phyloP scores from a whole-genome alignment of 2,797 vertebrate genomes.

The Phrynocephalus vlangalii region DNA sequence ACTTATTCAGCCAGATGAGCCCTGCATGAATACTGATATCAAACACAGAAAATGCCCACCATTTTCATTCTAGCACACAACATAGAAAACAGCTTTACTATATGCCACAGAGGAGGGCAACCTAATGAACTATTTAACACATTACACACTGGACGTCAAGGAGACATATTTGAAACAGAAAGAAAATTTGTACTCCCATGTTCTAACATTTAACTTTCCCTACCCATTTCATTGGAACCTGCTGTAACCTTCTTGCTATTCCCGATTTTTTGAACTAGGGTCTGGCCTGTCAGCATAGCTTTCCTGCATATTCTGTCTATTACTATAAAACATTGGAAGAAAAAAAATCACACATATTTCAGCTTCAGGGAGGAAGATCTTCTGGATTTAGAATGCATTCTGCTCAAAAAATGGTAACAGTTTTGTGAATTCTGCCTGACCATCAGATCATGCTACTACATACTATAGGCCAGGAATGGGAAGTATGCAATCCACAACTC shows the following conservation, averaged over 20 bases:
- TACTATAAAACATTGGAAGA: neutral
- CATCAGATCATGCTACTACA: too few species aligned
- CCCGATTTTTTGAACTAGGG: neutral
- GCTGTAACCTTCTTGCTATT: neutral
- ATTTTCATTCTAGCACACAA: conserved; percentile 10
- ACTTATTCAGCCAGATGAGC: conserved; percentile 51
- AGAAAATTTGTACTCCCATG: neutral
- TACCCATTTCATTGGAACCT: neutral
- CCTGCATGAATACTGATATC: conserved; percentile 56
- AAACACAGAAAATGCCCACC: conserved; percentile 46
- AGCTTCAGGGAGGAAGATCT: neutral
- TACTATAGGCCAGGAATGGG: too few species aligned
- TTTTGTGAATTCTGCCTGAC: neutral
- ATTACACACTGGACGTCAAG: neutral
- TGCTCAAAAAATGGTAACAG: neutral
- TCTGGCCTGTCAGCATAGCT: neutral
- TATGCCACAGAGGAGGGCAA: neutral
- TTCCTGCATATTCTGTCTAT: neutral
- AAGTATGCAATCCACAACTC: too few species aligned
- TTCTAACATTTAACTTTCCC: neutral
- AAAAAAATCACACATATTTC: neutral
- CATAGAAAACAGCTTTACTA: neutral
- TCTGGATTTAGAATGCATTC: neutral
- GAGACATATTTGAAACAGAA: neutral
- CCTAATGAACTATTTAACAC: conserved; percentile 8